These are phyloP conservation scores for Eulemur mongoz DNA, from an alignment of 2,797 vertebrate species.

Conservation along the genomic window DNA sequence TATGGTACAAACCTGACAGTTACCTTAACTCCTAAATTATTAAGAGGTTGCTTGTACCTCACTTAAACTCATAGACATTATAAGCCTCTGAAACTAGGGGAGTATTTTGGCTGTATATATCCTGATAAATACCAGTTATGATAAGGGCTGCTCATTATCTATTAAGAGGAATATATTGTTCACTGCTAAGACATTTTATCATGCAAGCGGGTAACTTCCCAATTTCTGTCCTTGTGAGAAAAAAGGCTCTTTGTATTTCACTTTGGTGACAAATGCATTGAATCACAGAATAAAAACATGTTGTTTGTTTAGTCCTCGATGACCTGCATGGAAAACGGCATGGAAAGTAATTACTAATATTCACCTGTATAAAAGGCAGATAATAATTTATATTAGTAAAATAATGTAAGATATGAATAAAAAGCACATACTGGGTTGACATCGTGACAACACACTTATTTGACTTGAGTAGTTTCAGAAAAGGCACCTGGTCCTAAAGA, in stretches of 20 bases:
- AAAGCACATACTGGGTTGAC: background rate
- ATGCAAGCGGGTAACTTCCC: background rate
- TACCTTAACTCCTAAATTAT: background rate
- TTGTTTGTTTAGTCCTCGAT: background rate
- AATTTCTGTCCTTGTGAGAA: background rate
- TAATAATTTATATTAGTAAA: background rate
- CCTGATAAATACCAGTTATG: background rate
- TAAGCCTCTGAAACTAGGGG: background rate
- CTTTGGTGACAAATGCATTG: background rate
- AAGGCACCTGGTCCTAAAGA: background rate
- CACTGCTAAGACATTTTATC: background rate
- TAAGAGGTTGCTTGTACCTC: background rate
- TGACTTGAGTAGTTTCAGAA: background rate
- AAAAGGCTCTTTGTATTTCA: background rate
- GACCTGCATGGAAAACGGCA: background rate
- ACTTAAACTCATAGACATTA: background rate
- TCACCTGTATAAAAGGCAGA: background rate
- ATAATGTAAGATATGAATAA: background rate
- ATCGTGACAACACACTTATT: background rate
- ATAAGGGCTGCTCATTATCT: background rate
- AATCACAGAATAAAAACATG: background rate
- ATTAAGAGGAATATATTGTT: background rate
- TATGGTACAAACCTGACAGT: background rate
- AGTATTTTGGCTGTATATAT: background rate
- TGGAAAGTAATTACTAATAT: background rate